Evolutionary conservation across 1,140 invertebrate species (phyloP), one percentile per base, ranked within the genome.

Genomic region (Sinonovacula constricta): DNA sequence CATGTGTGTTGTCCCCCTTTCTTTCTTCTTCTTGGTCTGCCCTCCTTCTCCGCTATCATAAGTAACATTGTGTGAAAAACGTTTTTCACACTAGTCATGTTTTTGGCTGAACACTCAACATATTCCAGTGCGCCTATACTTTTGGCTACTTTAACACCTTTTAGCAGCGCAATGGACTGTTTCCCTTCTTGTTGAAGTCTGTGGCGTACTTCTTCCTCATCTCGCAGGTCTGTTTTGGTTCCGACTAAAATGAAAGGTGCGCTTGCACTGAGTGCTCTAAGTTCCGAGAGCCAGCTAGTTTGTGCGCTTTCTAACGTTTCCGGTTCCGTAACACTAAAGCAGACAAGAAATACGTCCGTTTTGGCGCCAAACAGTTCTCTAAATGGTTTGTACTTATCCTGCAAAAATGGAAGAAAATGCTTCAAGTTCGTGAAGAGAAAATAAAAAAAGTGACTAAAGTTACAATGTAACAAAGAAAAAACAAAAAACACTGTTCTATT

Each of bases 321-420:
- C 67, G 98, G 98, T 80, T 97, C 98, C 36, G 99, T 97, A 80
- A 99, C 98, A 87, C 97, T 99, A 92, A 99, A 99, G 93, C 98
- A 99, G 53, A 99, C 98, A 79, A 99, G 94, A 93, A 99, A 99
- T 66, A 99, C 98, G 92, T 99, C 98, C 33, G 97, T 99, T 90
- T 98, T 97, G 81, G 97, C 97, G 92, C 99, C 99, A 39, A 97
- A 97, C 10, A 99, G 92, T 26, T 97, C 97, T 87, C 97, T 93
- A 62, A 99, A 92, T 83, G 97, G 93, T 89, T 98, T 96, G 88
- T 98, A 98, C 92, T 98, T 97, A 92, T 98, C 97, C 90, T 98
- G 97, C 56, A 77, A 80, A 30, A 28, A 45, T n/a, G n/a, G n/a
- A n/a, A n/a, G n/a, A n/a, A n/a, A n/a, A n/a, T n/a, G n/a, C n/a